These are phyloP conservation scores for Lasioglossum figueresi DNA, from an alignment of 2,888 invertebrate species.

Conservation along the genomic window DNA sequence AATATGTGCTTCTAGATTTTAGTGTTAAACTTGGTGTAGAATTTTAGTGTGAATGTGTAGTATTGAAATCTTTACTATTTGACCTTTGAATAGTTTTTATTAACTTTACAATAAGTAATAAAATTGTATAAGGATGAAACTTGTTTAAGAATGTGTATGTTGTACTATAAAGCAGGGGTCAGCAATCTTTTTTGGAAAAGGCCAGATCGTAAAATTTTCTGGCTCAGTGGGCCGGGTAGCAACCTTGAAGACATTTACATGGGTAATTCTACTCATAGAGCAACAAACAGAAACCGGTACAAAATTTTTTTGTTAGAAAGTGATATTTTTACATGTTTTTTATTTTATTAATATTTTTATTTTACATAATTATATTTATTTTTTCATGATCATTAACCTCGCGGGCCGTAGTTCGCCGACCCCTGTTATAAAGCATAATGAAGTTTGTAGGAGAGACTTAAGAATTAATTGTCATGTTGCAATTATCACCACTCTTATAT, in stretches of 20 bases:
- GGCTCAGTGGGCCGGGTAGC: too few relatives aligned
- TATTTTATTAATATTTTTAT: too few relatives aligned
- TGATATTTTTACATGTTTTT: too few relatives aligned
- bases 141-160: background rate
- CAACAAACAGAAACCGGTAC: too few relatives aligned
- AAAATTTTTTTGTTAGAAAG: too few relatives aligned
- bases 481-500: background rate
- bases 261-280: too few relatives aligned
- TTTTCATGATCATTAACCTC: too few relatives aligned
- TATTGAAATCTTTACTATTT: background rate
- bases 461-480: background rate
- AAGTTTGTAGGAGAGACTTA: background rate
- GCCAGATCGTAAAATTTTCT: too few relatives aligned
- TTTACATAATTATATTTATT: too few relatives aligned
- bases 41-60: background rate
- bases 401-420: too few relatives aligned
- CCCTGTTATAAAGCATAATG: background rate
- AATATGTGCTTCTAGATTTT: conserved; percentile 4
- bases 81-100: background rate
- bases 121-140: background rate
- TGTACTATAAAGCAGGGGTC: background rate
- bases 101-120: background rate
- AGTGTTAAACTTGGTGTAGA: background rate
- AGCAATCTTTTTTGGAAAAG: too few relatives aligned
- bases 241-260: too few relatives aligned